These are phyloP conservation scores for Malacoctenus gilli DNA, from an alignment of 2,797 vertebrate genomes.

Conservation along the genomic window DNA sequence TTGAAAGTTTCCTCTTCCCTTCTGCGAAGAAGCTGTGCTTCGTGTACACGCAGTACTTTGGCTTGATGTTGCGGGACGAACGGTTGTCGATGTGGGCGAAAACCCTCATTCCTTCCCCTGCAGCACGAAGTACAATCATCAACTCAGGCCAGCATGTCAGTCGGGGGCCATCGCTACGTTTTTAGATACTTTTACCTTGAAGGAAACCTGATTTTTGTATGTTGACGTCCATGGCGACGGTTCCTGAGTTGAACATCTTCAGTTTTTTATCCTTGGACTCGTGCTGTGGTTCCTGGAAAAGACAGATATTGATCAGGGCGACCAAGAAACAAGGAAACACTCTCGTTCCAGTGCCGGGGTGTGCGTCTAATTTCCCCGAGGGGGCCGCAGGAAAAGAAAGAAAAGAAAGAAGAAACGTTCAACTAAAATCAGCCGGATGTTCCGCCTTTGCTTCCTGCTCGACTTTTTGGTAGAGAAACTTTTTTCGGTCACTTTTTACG, in stretches of 20 bases:
- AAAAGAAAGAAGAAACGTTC: no score
- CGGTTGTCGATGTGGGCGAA: slow-evolving; percentile 88
- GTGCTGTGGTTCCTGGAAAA: slow-evolving; percentile 72
- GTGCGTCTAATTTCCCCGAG: no score
- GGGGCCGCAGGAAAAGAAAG: no score
- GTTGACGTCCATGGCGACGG: slow-evolving; percentile 73
- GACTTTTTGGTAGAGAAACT: no score
- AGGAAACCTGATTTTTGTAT: slow-evolving; percentile 73
- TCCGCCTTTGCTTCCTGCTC: no score
- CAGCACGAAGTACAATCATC: slow-evolving; percentile 23
- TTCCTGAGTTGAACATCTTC: slow-evolving; percentile 72
- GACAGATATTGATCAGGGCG: neutral
- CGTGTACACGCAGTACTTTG: slow-evolving; percentile 89
- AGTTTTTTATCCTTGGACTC: slow-evolving; percentile 73
- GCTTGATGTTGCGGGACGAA: slow-evolving; percentile 89
- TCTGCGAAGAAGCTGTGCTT: slow-evolving; percentile 90
- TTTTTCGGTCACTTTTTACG: no score
- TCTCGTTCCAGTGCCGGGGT: neutral
- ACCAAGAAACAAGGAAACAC: neutral
- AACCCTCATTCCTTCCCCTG: slow-evolving; percentile 91
- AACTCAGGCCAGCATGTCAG: neutral
- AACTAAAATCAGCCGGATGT: no score
- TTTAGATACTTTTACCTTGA: slow-evolving; percentile 58
- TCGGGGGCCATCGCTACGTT: neutral
- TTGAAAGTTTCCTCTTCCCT: slow-evolving; percentile 84